phyloP scores from a whole-genome alignment of 2,113 vertebrate genomes.

The Petrocephalus microphthalmus region DNA sequence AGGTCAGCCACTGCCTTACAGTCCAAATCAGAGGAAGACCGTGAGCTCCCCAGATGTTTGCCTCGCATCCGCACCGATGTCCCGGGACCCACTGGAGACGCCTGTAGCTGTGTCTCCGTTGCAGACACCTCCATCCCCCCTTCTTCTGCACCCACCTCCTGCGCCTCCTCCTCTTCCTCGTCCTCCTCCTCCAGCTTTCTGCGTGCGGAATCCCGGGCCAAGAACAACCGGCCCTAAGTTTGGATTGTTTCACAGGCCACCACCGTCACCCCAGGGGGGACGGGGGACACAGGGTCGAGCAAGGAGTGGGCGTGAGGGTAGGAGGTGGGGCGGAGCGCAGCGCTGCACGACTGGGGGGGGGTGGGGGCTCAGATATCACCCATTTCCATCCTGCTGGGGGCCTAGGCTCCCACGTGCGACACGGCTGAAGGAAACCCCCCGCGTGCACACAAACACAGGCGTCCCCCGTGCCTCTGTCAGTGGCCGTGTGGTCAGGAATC shows the following conservation, averaged over 20 bases:
- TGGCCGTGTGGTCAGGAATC: neutral
- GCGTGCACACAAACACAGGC: neutral
- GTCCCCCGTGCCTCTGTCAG: neutral
- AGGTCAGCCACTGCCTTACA: neutral
- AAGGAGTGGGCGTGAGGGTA: neutral
- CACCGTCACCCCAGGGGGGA: neutral
- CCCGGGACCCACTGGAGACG: neutral
- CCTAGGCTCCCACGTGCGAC: neutral
- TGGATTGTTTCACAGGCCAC: neutral
- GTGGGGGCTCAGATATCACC: neutral
- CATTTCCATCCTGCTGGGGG: slow-evolving; percentile 7
- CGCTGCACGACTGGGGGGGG: neutral
- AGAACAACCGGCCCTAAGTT: neutral
- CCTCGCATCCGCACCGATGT: neutral
- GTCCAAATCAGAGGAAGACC: neutral
- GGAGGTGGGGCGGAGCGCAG: neutral
- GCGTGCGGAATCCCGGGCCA: neutral
- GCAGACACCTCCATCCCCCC: neutral
- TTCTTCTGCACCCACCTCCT: neutral
- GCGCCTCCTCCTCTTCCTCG: neutral
- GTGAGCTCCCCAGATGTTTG: neutral
- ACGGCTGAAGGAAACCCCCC: neutral
- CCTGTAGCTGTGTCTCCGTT: neutral
- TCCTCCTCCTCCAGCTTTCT: neutral
- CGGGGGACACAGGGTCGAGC: neutral